phyloP scores from a whole-genome alignment of 37 sponge, comb jelly and placozoan species.

The Sycon ciliatum region DNA sequence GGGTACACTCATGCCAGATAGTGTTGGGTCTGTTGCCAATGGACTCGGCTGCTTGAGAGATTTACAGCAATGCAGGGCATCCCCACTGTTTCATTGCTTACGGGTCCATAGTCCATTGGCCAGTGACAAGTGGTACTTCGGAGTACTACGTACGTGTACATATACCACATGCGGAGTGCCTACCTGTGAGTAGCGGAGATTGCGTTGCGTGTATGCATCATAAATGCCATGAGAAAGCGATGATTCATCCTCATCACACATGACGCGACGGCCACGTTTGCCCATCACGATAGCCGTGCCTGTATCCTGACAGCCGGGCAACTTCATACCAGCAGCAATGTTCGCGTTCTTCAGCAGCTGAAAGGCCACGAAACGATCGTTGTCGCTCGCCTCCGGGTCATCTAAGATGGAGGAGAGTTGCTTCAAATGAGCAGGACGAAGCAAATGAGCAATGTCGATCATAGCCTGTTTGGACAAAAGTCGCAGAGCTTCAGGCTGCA shows the following conservation, averaged over 20 bases:
- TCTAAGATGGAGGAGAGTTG: constrained; percentile 32
- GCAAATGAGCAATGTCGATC: constrained; percentile 41
- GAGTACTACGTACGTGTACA: no score
- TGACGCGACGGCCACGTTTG: constrained; percentile 25
- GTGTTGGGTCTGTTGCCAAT: no score
- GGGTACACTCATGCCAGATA: no score
- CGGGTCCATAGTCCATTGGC: no score
- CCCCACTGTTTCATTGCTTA: no score
- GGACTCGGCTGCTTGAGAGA: no score
- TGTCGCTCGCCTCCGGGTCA: constrained; percentile 37
- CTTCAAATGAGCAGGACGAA: constrained; percentile 41
- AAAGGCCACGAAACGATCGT: constrained; percentile 41
- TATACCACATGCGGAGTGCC: no score
- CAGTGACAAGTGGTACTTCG: no score
- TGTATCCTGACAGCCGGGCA: constrained; percentile 43
- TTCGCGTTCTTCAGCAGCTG: constrained; percentile 35
- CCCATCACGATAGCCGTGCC: constrained; percentile 48
- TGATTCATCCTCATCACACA: constrained; percentile 36
- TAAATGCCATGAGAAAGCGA: constrained; percentile 32
- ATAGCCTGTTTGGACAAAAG: constrained; percentile 33
- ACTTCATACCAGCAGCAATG: constrained; percentile 38
- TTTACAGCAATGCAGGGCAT: no score
- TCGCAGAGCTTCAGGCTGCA: constrained; percentile 20
- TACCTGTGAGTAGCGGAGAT: constrained; percentile 45
- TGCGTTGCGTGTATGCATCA: constrained; percentile 30